Conservation (phyloP, 2,113 vertebrate species). For the Turdus rufiventris region DNA sequence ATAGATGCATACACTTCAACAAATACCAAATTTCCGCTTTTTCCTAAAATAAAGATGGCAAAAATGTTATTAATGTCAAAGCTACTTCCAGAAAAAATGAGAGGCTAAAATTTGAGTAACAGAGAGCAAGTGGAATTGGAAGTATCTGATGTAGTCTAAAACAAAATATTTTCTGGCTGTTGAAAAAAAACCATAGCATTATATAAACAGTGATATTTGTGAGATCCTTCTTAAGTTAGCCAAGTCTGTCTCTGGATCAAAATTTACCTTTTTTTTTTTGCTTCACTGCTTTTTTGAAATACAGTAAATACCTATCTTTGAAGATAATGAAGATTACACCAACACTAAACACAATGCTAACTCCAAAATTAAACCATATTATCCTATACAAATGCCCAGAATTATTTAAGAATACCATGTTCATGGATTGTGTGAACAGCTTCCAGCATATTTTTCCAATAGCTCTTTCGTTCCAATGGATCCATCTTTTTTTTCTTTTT, state of each 20-base stretch:
- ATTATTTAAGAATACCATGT: slow-evolving; percentile 77
- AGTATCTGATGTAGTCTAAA: fast-evolving
- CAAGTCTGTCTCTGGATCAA: not conserved
- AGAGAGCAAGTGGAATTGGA: not conserved
- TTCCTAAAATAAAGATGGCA: not conserved
- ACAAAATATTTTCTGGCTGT: not conserved
- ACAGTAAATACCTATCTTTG: not conserved
- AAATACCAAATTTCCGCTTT: too few species aligned
- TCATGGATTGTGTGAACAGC: slow-evolving; percentile 95
- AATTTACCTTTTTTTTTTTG: not conserved
- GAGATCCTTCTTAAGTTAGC: not conserved
- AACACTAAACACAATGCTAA: not conserved
- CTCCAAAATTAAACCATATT: not conserved
- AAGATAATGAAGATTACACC: not conserved
- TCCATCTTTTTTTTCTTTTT: slow-evolving; percentile 89
- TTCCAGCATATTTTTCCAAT: slow-evolving; percentile 98
- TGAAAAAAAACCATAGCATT: not conserved
- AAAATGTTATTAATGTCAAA: not conserved
- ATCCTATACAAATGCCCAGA: not conserved
- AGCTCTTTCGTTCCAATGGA: slow-evolving; percentile 91
- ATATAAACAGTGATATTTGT: not conserved
- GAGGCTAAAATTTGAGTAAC: not conserved
- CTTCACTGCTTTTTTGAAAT: not conserved
- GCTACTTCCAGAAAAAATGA: not conserved
- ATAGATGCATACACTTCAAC: not conserved